Evolutionary conservation across 2,113 vertebrate genomes (phyloP), one percentile per base, ranked within the genome.

Genomic region (Candoia aspera): DNA sequence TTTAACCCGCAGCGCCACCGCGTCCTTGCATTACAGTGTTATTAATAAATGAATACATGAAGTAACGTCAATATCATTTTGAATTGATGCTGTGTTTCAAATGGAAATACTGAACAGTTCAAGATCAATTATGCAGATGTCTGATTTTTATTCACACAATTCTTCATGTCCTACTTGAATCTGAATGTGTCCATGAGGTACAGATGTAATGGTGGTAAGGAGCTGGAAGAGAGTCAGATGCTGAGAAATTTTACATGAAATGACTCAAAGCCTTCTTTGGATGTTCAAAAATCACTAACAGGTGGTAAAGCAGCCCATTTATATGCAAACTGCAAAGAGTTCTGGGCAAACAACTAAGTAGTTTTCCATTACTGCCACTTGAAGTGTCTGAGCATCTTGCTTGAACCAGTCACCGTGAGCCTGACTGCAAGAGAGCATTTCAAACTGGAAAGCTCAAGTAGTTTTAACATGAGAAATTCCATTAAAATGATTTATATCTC

Each of bases 401-500:
- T 21, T 91, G 57, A 33, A 29, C 46, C 0, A 15, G 9, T 55
- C 33, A 37, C 46, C 0, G 12, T 11, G 8, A 86, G 19, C 64
- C 57, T 58, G 4, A 2, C 10, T 29, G n/a, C n/a, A 84, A 85
- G 26, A 79, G 62, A 49, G 42, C 21, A 33, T 68, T 17, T 57
- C 68, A 54, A 53, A 73, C 60, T 46, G 23, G 83, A 92, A 26
- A 29, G 5, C 23, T 85, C 46, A 15, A 24, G 33, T 58, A 6
- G 3, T 1, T 87, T 83, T 37, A 33, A 87, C 88, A 83, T 26
- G 60, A 49, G 8, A 1, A 29, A 89, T 85, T 58, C 21, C 84
- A 85, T 54, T 91, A 91, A 64, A 86, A 86, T 86, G 59, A 55
- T 90, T 73, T 85, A 85, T 92, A 19, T 17, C 15, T 15, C 37